These are phyloP conservation scores for Smutsia gigantea DNA, from an alignment of 2,797 vertebrate species.

Conservation along the genomic window DNA sequence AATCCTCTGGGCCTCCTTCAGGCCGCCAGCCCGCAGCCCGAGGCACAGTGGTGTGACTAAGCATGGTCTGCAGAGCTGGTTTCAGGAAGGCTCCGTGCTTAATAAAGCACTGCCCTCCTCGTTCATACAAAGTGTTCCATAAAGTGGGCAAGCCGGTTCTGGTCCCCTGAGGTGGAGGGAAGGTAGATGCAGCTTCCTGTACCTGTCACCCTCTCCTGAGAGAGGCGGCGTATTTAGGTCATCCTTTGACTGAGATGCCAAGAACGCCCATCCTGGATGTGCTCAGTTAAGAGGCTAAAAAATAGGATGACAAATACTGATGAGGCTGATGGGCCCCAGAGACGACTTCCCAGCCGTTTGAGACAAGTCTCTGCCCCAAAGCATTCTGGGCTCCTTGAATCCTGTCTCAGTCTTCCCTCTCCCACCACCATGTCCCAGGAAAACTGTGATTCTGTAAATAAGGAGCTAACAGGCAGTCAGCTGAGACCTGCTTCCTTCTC, in stretches of 20 bases:
- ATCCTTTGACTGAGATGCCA: not conserved
- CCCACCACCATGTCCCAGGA: too few relatives aligned
- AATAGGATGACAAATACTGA: not conserved
- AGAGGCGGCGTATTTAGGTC: not conserved
- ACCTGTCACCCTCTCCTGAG: not conserved
- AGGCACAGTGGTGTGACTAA: accelerated
- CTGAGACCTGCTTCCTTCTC: not conserved
- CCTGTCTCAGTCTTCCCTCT: not conserved
- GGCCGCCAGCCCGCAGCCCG: not conserved
- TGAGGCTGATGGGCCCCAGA: not conserved
- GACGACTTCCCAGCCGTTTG: not conserved
- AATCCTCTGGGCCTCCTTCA: not conserved
- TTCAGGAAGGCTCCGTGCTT: not conserved
- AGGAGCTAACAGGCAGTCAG: too few relatives aligned
- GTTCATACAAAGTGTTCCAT: not conserved
- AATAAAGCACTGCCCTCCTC: not conserved
- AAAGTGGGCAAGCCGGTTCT: not conserved
- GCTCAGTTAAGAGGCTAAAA: not conserved
- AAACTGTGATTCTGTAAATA: not conserved
- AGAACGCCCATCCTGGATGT: not conserved
- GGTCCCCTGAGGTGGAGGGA: not conserved
- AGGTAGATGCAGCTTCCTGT: not conserved
- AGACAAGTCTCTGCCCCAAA: not conserved
- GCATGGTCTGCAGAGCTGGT: not conserved
- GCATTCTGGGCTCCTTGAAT: not conserved